These are phyloP conservation scores for Parelbella ahira DNA, from an alignment of 2,888 invertebrate genomes.

Conservation along the genomic window DNA sequence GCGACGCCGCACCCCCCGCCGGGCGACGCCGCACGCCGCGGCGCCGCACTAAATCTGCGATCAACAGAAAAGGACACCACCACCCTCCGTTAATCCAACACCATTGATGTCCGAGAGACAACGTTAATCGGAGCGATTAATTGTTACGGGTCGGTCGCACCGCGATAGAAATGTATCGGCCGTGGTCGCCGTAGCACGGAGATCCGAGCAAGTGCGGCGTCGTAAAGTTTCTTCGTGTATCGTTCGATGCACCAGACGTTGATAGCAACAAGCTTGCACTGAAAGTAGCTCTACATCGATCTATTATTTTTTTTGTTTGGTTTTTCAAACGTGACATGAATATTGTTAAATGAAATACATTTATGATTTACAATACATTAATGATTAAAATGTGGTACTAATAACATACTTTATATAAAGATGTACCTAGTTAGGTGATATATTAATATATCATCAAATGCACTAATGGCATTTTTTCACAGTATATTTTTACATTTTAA, in stretches of 20 bases:
- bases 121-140: slow-evolving; percentile 75
- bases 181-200: slow-evolving; percentile 64
- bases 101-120: slow-evolving; percentile 72
- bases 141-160: slow-evolving; percentile 63
- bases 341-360: no score
- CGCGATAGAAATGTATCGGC: slow-evolving; percentile 72
- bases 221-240: slow-evolving; percentile 81
- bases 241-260: slow-evolving; percentile 80
- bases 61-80: slow-evolving; percentile 74
- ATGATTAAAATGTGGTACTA: no score
- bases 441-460: no score
- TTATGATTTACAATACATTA: no score
- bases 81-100: slow-evolving; percentile 72
- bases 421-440: no score
- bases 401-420: no score
- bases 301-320: slow-evolving; percentile 21
- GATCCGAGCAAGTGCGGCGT: slow-evolving; percentile 74
- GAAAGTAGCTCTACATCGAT: slow-evolving; percentile 61
- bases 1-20: slow-evolving; percentile 67
- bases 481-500: no score
- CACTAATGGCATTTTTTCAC: no score
- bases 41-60: slow-evolving; percentile 80
- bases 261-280: slow-evolving; percentile 55
- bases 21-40: slow-evolving; percentile 75
- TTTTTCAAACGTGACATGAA: no score